Percentiles rank a stretch among this genome's conserved stretches.
Conservation (phyloP, 2,888 invertebrate genomes). For the Agrotis segetum region DNA sequence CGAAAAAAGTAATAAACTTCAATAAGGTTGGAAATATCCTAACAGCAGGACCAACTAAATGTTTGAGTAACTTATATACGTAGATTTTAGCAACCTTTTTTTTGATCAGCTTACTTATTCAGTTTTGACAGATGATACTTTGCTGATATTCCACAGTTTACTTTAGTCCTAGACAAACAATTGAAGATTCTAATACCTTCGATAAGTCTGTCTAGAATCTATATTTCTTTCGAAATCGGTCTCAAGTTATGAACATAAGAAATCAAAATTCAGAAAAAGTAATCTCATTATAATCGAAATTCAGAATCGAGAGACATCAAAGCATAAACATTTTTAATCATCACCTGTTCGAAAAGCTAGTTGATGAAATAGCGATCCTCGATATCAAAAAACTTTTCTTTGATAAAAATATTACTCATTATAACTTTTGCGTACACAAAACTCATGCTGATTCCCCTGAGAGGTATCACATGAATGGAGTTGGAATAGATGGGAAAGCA, state of each 20-base stretch:
- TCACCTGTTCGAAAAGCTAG: conserved; percentile 58
- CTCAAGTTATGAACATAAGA: conserved; percentile 4
- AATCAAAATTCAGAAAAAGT: conserved; percentile 31
- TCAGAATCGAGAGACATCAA: conserved; percentile 45
- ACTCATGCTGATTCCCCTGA: conserved; percentile 59
- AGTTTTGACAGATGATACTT: conserved; percentile 6
- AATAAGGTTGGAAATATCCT: neutral
- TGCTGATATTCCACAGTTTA: conserved; percentile 3
- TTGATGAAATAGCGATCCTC: conserved; percentile 68
- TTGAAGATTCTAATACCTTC: conserved; percentile 2
- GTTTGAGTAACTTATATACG: neutral
- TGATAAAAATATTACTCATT: conserved; percentile 76
- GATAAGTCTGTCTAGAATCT: conserved; percentile 8
- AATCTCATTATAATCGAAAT: conserved; percentile 51
- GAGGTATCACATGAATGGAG: conserved; percentile 65
- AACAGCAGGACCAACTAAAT: neutral
- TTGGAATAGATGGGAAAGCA: conserved; percentile 70
- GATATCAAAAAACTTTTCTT: conserved; percentile 74
- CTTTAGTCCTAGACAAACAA: neutral
- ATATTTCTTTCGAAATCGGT: neutral
- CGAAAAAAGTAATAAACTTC: no score
- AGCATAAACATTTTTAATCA: conserved; percentile 51
- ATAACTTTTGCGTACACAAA: conserved; percentile 70
- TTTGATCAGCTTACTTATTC: conserved; percentile 10
- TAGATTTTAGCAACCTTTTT: conserved; percentile 1